phyloP scores from a whole-genome alignment of 2,888 invertebrate species.

The Meganola albula region DNA sequence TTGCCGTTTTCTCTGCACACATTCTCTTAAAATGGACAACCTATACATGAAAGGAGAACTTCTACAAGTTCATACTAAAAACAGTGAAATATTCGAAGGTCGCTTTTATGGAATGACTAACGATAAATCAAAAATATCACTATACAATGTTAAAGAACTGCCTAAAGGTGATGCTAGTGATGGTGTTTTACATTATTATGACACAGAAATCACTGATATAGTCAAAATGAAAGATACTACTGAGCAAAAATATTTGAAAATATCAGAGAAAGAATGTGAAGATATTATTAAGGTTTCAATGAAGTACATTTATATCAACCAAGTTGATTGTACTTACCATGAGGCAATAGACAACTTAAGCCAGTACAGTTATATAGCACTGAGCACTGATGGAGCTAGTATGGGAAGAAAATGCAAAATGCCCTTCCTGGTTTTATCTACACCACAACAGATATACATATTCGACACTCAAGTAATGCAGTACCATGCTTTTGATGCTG shows the following conservation, averaged over 20 bases:
- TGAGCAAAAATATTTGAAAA: constrained; percentile 51
- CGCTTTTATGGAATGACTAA: constrained; percentile 63
- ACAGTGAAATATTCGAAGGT: constrained; percentile 62
- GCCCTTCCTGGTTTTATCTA: constrained; percentile 65
- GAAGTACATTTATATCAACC: constrained; percentile 66
- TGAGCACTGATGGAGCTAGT: constrained; percentile 67
- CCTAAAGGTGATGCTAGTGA: constrained; percentile 49
- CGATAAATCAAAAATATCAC: constrained; percentile 65
- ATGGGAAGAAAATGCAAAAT: constrained; percentile 72
- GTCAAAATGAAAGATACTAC: constrained; percentile 54
- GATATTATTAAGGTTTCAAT: constrained; percentile 59
- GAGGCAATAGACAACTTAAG: constrained; percentile 59
- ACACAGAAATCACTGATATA: constrained; percentile 60
- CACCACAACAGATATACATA: constrained; percentile 65
- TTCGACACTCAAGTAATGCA: constrained; percentile 73
- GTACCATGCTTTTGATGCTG: constrained; percentile 67
- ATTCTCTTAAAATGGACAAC: constrained; percentile 57
- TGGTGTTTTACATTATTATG: constrained; percentile 60
- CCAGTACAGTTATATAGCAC: constrained; percentile 48
- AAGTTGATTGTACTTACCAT: constrained; percentile 62
- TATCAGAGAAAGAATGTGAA: constrained; percentile 63
- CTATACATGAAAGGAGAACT: constrained; percentile 69
- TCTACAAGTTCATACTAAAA: constrained; percentile 65
- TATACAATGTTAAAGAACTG: constrained; percentile 61
- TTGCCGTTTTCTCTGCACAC: constrained; percentile 7